Evolutionary conservation across 2,113 vertebrate species (phyloP), one percentile per base, ranked within the genome.

Genomic region (Alces alces): DNA sequence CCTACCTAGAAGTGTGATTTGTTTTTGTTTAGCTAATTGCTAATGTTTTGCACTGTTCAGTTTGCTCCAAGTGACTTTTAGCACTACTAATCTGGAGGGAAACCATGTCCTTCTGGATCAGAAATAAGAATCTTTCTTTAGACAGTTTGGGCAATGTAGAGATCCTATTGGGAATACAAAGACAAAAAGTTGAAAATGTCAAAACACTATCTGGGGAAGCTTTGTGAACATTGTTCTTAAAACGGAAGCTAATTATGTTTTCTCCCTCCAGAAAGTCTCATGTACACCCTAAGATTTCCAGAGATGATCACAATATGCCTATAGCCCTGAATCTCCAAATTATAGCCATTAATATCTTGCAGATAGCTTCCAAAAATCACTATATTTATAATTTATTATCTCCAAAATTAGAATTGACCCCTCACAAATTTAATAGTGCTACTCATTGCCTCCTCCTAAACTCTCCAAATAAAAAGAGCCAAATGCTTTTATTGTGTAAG

Each of bases 11-110:
- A 84, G 61, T 86, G 23, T 96, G 86, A 83, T 95, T 97, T 93
- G 52, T 61, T 97, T 98, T 95, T 94, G 66, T 95, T 94, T 96
- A 36, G 54, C 80, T 86, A 70, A 61, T 66, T 95, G 93, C 84
- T 93, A 64, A 57, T 82, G 12, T 89, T 93, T 89, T 92, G 21
- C 60, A 54, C n/a, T 89, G 14, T 82, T 83, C 9, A 87, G 7
- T 36, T 82, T 60, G 80, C 50, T 96, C 45, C 70, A 61, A n/a
- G 79, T 97, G 92, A 97, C 96, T 86, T 93, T 92, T 82, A 54
- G 28, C 47, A 36, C 30, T 88, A 7, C 8, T 80, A 19, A 73
- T 95, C 55, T 83, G 86, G 52, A 93, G 60, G 76, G 45, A 36
- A 96, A 93, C 66, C 73, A 84, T 23, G 92, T 60, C 16, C 16